Percentiles rank a stretch among this genome's conserved stretches.
Conservation (phyloP, 2,888 invertebrate species). For the Mechanitis mazaeus region DNA sequence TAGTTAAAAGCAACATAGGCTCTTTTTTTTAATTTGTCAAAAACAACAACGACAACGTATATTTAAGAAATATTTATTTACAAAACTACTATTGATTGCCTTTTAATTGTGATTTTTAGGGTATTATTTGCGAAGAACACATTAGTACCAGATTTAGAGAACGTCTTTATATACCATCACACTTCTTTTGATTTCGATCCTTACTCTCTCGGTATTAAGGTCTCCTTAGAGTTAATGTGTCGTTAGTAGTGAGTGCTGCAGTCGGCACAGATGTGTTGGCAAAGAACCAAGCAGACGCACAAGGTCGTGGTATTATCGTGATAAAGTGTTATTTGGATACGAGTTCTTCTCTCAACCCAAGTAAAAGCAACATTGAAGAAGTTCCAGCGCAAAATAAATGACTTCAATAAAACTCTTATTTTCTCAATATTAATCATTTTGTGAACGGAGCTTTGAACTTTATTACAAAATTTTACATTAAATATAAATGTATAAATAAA, state of each 20-base stretch:
- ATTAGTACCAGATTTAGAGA: slow-evolving; percentile 22
- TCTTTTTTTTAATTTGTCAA: too few species aligned
- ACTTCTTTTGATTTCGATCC: slow-evolving; percentile 9
- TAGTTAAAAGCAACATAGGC: too few species aligned
- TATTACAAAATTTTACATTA: too few species aligned
- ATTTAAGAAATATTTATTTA: too few species aligned
- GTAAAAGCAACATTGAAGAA: neutral
- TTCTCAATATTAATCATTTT: too few species aligned
- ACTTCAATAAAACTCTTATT: too few species aligned
- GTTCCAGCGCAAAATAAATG: too few species aligned
- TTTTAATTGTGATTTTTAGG: neutral
- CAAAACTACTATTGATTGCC: too few species aligned
- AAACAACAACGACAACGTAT: too few species aligned
- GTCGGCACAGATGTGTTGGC: slow-evolving; percentile 43
- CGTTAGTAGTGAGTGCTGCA: slow-evolving; percentile 20
- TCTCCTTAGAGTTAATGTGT: neutral
- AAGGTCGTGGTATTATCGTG: slow-evolving; percentile 44
- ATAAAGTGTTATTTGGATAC: slow-evolving; percentile 20
- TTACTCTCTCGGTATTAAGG: neutral
- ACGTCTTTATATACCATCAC: slow-evolving; percentile 9
- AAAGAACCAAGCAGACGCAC: slow-evolving; percentile 43
- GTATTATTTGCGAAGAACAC: slow-evolving; percentile 14
- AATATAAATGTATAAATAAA: too few species aligned
- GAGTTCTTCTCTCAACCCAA: slow-evolving; percentile 1
- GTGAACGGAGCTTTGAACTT: too few species aligned